Evolutionary conservation across 1,140 invertebrate species (phyloP), one percentile per base, ranked within the genome.

Genomic region (Anastrepha obliqua): DNA sequence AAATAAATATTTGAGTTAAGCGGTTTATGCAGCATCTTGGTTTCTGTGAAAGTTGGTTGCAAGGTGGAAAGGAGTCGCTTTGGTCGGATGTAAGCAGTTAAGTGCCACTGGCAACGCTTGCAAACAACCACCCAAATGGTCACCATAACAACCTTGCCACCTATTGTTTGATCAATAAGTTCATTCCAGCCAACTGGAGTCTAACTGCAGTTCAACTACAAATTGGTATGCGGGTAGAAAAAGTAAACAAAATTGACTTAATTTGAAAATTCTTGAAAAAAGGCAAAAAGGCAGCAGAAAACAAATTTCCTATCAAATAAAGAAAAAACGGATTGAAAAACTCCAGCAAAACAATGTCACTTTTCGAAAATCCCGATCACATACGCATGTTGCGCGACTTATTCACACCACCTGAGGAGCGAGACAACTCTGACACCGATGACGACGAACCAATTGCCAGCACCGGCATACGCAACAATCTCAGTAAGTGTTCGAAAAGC

Each of bases 301-400:
- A 58, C 44, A 81, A 81, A 11, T 8, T 44, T 47, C 29, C 8
- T 17, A 74, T 17, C 5, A 74, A 8, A 74, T 47, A 74, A 47
- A 74, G 1, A 74, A 3, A 74, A 74, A 51, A 74, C 20, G 39
- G 64, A 4, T 47, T 7, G 44, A 13, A 47, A 51, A 58, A 81
- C 9, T 9, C n/a, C 2, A 51, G 0, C 44, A 51, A 67, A 39
- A 88, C 62, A 62, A 93, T 93, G 92, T 91, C 92, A 55, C 20
- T 92, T 2, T 93, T 93, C 59, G 91, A 93, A 17, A 90, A 91
- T 90, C 90, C 90, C 0, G 91, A 93, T 29, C 90, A 90, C 87
- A 85, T 93, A 70, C 87, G 86, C 7, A 87, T 91, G 85, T 81
- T 93, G 65, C 89, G 89, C 44, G 88, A 89, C 60, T 89, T 93